Evolutionary conservation across 2,888 invertebrate genomes (phyloP).

Genomic region (Yponomeuta cagnagella): DNA sequence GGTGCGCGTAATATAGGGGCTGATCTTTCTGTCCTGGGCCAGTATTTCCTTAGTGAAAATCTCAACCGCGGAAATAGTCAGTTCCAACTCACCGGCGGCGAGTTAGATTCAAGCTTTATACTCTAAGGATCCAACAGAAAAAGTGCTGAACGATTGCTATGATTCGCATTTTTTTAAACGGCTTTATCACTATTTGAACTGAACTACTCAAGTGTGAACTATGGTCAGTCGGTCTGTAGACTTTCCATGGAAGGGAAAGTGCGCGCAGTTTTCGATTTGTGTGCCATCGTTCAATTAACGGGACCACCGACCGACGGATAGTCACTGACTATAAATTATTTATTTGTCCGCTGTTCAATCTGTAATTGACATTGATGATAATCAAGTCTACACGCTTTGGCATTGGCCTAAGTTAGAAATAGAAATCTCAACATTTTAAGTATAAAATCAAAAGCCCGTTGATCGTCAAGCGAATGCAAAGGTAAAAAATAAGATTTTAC

Average conservation of each 20-base stretch:
- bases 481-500: neutral
- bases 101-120: too few relatives aligned
- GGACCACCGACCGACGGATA: slow-evolving; percentile 41
- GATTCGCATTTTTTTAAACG: neutral
- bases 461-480: neutral
- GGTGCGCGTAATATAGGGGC: too few relatives aligned
- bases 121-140: neutral
- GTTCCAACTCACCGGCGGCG: too few relatives aligned
- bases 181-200: slow-evolving; percentile 2
- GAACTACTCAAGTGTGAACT: slow-evolving; percentile 12
- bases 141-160: neutral
- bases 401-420: neutral
- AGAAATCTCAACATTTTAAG: neutral
- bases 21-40: too few relatives aligned
- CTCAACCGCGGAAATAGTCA: too few relatives aligned
- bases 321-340: slow-evolving; percentile 18
- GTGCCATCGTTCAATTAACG: slow-evolving; percentile 58
- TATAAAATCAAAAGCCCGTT: neutral
- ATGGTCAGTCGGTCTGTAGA: slow-evolving; percentile 33
- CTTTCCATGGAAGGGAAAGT: slow-evolving; percentile 65
- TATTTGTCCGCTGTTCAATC: neutral
- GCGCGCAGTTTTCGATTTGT: slow-evolving; percentile 56
- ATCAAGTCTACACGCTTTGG: neutral
- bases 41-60: too few relatives aligned
- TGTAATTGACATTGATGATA: neutral